Conservation (phyloP, 1,140 invertebrate genomes). For the Ceratosolen solmsi region DNA sequence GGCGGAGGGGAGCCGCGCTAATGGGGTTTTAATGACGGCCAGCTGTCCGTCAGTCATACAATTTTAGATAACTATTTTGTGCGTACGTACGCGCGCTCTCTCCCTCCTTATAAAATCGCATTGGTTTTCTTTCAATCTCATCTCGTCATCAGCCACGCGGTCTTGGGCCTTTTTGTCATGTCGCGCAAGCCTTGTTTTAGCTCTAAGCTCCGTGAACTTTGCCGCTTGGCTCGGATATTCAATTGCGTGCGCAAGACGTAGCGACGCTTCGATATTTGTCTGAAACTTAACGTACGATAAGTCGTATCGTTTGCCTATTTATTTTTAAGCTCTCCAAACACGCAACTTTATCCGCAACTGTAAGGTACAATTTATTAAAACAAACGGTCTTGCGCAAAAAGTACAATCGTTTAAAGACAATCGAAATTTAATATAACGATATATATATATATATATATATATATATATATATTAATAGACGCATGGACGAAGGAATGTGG, state of each 20-base stretch:
- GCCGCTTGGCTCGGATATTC: not conserved
- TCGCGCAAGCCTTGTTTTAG: not conserved
- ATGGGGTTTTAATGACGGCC: conserved; percentile 63
- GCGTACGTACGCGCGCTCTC: conserved; percentile 10
- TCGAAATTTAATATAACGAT: too few relatives aligned
- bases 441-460: too few relatives aligned
- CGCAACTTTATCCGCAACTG: too few relatives aligned
- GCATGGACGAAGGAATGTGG: too few relatives aligned
- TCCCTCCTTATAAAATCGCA: conserved; percentile 37
- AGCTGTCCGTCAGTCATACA: conserved; percentile 68
- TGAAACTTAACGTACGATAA: too few relatives aligned
- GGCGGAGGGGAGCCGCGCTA: conserved; percentile 12
- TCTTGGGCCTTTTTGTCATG: not conserved
- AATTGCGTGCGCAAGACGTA: not conserved
- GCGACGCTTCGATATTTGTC: too few relatives aligned
- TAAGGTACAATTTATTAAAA: too few relatives aligned
- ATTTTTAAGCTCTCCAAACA: too few relatives aligned
- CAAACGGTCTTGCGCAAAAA: too few relatives aligned
- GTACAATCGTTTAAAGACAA: too few relatives aligned
- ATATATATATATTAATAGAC: too few relatives aligned
- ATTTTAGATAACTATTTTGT: conserved; percentile 43
- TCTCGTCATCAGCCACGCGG: conserved; percentile 22
- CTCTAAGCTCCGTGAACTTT: not conserved
- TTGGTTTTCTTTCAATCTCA: conserved; percentile 44
- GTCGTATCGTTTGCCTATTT: too few relatives aligned